Conservation (phyloP, 1,140 invertebrate genomes). For the Eueides isabella region DNA sequence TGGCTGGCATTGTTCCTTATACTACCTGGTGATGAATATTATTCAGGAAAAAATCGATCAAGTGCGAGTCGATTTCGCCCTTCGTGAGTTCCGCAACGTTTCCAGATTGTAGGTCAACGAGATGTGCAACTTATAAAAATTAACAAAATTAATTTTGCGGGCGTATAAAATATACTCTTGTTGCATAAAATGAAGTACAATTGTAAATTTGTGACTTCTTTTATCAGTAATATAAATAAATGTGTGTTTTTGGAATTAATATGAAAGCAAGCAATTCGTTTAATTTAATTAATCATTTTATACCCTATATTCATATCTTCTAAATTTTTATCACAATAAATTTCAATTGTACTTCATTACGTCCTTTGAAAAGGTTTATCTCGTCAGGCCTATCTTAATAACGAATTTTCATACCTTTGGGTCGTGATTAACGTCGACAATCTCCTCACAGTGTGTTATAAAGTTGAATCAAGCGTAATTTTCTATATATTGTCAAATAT, state of each 20-base stretch:
- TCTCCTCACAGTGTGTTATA: conserved; percentile 12
- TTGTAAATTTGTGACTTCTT: too few relatives aligned
- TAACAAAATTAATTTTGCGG: too few relatives aligned
- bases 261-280: neutral
- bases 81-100: too few relatives aligned
- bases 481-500: neutral
- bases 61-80: too few relatives aligned
- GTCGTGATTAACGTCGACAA: conserved; percentile 13
- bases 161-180: too few relatives aligned
- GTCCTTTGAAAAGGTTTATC: conserved; percentile 11
- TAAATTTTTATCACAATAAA: conserved; percentile 11
- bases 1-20: too few relatives aligned
- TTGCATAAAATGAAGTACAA: too few relatives aligned
- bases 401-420: conserved; percentile 15
- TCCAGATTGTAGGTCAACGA: too few relatives aligned
- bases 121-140: too few relatives aligned
- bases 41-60: too few relatives aligned
- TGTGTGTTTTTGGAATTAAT: too few relatives aligned
- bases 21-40: neutral
- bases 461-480: conserved; percentile 5
- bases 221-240: too few relatives aligned
- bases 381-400: conserved; percentile 17
- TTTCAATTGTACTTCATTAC: conserved; percentile 12
- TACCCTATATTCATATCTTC: neutral
- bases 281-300: neutral